These are phyloP conservation scores for Alligator sinensis DNA, from an alignment of 2,113 vertebrate genomes.

Conservation along the genomic window DNA sequence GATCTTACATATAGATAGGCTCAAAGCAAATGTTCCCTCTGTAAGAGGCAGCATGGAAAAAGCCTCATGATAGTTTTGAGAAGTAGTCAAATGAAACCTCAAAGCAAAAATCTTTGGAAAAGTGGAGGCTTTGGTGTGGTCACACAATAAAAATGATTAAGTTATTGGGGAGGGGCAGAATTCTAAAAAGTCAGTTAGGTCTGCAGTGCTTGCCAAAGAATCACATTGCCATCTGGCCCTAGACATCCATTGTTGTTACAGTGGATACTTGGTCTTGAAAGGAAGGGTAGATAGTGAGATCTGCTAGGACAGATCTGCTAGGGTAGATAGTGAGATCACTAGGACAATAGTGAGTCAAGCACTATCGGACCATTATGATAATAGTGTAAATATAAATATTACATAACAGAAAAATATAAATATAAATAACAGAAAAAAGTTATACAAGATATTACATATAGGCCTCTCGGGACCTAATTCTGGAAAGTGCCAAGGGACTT, in stretches of 20 bases:
- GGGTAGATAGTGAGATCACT: neutral
- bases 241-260: neutral
- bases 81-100: rapidly evolving
- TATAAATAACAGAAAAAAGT: neutral
- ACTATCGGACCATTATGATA: neutral
- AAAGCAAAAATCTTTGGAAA: neutral
- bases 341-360: neutral
- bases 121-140: rapidly evolving
- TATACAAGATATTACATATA: neutral
- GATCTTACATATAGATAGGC: neutral
- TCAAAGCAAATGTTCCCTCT: rapidly evolving
- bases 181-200: neutral
- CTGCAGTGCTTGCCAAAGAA: neutral
- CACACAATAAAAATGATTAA: neutral
- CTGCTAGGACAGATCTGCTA: neutral
- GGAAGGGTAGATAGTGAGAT: neutral
- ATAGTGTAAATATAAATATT: neutral
- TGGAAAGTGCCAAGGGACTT: neutral
- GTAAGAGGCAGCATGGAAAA: neutral
- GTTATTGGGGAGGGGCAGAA: neutral
- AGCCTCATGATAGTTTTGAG: neutral
- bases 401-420: neutral
- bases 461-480: neutral
- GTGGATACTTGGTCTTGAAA: neutral
- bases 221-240: neutral